Conservation (phyloP, 2,113 vertebrate genomes). For the Vombatus ursinus region DNA sequence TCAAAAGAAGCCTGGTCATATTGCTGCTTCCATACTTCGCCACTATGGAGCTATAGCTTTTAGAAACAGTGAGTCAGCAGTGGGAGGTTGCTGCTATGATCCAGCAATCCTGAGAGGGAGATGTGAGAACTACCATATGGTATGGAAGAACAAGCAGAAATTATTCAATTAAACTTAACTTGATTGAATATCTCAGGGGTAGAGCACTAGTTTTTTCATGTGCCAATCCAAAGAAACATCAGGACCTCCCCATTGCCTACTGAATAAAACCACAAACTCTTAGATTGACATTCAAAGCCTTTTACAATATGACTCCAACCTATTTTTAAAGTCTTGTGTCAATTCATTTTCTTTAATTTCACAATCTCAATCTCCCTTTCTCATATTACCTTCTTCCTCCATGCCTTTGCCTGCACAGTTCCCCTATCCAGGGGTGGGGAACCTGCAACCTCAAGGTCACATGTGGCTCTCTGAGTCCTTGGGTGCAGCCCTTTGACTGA, state of each 20-base stretch:
- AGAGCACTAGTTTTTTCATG: background rate
- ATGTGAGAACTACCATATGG: background rate
- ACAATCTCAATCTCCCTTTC: background rate
- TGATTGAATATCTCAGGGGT: background rate
- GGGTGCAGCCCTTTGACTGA: too few species aligned
- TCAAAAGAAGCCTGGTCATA: background rate
- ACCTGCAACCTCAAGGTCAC: too few species aligned
- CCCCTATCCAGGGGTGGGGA: background rate
- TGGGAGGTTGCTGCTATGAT: background rate
- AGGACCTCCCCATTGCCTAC: background rate
- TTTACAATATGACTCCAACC: background rate
- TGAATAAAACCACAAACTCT: background rate
- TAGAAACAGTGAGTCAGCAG: background rate
- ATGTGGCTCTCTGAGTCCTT: too few species aligned
- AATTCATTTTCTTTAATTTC: background rate
- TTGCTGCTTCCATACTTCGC: background rate
- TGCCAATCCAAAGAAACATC: background rate
- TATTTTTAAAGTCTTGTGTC: background rate
- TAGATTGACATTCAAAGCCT: background rate
- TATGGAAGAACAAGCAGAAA: background rate
- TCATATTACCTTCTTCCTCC: background rate
- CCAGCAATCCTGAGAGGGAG: background rate
- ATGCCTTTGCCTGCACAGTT: background rate
- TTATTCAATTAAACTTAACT: background rate
- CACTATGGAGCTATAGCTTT: background rate